Base-by-base conservation (phyloP, 2,113 vertebrate genomes). In the Phrynosoma platyrhinos region DNA sequence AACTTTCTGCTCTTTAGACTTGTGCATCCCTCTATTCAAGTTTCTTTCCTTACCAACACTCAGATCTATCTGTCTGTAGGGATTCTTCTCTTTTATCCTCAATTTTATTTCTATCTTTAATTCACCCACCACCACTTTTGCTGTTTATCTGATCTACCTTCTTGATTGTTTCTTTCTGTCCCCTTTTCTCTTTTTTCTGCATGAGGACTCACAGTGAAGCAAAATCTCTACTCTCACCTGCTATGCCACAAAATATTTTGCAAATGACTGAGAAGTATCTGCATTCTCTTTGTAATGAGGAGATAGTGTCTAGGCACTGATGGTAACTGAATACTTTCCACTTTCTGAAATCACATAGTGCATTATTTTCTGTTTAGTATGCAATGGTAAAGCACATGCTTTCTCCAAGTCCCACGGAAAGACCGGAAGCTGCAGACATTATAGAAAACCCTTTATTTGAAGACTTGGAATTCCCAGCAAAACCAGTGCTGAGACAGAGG, bases 371-470 rank as follows among this genome's bases (percentile, higher is more conserved):
- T 72, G 95, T 95, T 53, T 87, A 99, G 99, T 97, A 98, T 91
- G 91, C 90, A 21, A 99, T 99, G 98, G 98, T 99, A 86, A 97
- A 96, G 92, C 97, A 98, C 88, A 99, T 99, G 99, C 96, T 99
- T 30, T 99, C 98, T 6, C 97, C 92, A 25, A 97, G 97, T 87
- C 98, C 99, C 8, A 88, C 85, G 1, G 98, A 98, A 85, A 97
- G 99, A 27, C 99, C 99, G 0, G 98, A 99, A 94, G 98, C 98
- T 4, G 97, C 94, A 0, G 97, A 98, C 74, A 98, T 99, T 95
- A 99, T 98, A 2, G 98, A 98, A 93, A 98, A 96, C 0, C 94
- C 98, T 21, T 94, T 99, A 21, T 98, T 99, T 96, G 98, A 98
- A 93, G 98, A 98, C 89, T 94, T 99, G 92, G 98, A 99, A 93